Percentiles rank a stretch among this genome's conserved stretches.
Evolutionary conservation across 2,113 vertebrate species (phyloP).

Genomic region (Camelus dromedarius): DNA sequence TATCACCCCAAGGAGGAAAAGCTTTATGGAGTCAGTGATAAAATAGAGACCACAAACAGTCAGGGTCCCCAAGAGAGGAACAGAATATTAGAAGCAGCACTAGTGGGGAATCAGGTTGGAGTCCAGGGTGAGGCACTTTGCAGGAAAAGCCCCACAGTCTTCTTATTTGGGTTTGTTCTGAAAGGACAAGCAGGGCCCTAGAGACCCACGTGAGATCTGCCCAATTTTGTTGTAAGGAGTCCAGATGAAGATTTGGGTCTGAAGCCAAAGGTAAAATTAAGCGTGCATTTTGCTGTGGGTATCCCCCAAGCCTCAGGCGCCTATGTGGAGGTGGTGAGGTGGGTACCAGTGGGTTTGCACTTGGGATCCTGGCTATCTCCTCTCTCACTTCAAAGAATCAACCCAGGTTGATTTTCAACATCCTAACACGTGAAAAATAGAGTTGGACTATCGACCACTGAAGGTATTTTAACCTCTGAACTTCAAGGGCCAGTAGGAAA

Average conservation of each 20-base stretch:
- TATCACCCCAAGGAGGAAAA: background rate
- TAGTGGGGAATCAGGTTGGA: background rate
- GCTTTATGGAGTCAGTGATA: background rate
- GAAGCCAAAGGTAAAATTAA: background rate
- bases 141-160: background rate
- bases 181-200: background rate
- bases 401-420: background rate
- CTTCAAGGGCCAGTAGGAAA: background rate
- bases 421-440: background rate
- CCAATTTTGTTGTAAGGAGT: background rate
- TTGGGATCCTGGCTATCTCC: background rate
- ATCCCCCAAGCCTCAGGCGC: background rate
- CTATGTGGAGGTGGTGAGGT: background rate
- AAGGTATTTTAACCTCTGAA: background rate
- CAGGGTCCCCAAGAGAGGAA: background rate
- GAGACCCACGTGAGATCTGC: background rate
- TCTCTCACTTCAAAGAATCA: background rate
- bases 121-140: background rate
- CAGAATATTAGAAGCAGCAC: background rate
- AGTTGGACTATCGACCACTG: background rate
- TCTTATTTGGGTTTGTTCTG: background rate
- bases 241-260: background rate
- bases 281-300: accelerated
- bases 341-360: background rate
- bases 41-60: background rate